Evolutionary conservation across 2,113 vertebrate genomes (phyloP).

Genomic region (Phoenicopterus ruber): DNA sequence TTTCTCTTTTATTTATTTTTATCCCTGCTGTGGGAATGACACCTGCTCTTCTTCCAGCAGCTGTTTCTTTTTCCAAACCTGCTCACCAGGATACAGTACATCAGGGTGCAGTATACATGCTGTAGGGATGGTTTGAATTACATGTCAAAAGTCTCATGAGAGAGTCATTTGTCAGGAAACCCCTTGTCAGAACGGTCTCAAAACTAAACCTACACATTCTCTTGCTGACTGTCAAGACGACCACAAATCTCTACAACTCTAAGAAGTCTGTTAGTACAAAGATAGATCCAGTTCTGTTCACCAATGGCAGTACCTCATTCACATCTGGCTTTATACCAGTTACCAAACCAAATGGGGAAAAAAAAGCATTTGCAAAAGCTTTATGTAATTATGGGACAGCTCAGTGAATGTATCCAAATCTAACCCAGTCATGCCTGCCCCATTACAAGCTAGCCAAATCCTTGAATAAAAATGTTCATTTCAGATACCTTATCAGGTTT

Average conservation of each 20-base stretch:
- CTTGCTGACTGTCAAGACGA: background rate
- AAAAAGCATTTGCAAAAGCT: background rate
- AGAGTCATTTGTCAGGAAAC: background rate
- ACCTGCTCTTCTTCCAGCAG: constrained; percentile 12
- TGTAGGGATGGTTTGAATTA: background rate
- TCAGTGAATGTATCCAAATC: background rate
- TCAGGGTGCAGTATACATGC: background rate
- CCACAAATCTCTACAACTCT: background rate
- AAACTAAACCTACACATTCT: background rate
- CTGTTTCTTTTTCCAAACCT: constrained; percentile 3
- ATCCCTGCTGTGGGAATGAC: background rate
- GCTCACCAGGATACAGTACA: background rate
- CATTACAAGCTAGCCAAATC: background rate
- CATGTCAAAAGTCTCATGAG: background rate
- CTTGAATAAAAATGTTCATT: background rate
- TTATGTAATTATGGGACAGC: background rate
- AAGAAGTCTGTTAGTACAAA: background rate
- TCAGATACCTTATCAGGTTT: background rate
- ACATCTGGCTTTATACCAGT: background rate
- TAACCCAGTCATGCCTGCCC: background rate
- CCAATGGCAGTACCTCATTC: background rate
- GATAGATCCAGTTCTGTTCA: background rate
- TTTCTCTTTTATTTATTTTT: background rate
- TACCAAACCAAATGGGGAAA: background rate
- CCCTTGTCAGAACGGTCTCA: background rate